Percentiles rank a stretch among this genome's conserved stretches.
Conservation (phyloP, 1,140 invertebrate genomes). For the Halyomorpha halys region DNA sequence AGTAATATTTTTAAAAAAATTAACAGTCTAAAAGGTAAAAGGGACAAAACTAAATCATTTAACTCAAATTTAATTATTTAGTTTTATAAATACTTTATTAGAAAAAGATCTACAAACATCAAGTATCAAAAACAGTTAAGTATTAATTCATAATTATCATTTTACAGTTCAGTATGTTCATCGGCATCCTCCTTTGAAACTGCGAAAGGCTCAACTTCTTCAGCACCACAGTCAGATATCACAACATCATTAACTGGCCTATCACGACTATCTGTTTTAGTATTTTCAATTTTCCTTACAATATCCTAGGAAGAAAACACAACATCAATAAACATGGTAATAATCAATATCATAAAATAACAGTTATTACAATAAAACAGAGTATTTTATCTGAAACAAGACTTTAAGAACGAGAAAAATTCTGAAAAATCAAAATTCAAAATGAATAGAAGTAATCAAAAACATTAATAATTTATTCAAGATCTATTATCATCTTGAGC, state of each 20-base stretch:
- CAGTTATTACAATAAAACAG: neutral
- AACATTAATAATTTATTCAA: too few relatives aligned
- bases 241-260: constrained; percentile 66
- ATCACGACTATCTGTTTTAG: constrained; percentile 62
- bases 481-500: too few relatives aligned
- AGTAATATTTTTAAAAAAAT: too few relatives aligned
- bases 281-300: constrained; percentile 73
- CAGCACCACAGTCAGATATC: constrained; percentile 61
- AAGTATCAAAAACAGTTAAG: too few relatives aligned
- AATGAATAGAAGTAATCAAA: too few relatives aligned
- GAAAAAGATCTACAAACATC: too few relatives aligned
- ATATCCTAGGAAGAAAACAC: constrained; percentile 52
- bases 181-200: constrained; percentile 71
- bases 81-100: too few relatives aligned
- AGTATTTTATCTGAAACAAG: constrained; percentile 6
- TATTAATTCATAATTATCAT: too few relatives aligned
- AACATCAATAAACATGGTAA: constrained; percentile 8
- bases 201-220: constrained; percentile 63
- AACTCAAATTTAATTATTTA: too few relatives aligned
- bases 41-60: too few relatives aligned
- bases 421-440: neutral
- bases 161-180: constrained; percentile 40
- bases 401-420: neutral
- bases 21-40: too few relatives aligned
- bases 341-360: constrained; percentile 1